Evolutionary conservation across 2,888 invertebrate genomes (phyloP), one percentile per base, ranked within the genome.

Genomic region (Allacma fusca): DNA sequence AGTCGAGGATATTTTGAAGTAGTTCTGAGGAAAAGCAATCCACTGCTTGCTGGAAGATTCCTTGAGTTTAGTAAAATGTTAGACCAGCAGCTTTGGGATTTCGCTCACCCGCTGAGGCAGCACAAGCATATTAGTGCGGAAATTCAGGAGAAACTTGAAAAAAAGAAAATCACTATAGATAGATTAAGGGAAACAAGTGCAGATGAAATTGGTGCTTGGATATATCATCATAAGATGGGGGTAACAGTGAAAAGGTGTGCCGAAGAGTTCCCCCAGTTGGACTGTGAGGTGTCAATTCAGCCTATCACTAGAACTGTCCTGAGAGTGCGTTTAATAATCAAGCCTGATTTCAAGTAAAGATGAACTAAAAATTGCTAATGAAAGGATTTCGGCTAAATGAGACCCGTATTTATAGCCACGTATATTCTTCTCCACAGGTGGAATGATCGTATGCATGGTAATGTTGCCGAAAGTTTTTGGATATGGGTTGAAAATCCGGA

Each of bases 401-500:
- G n/a, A n/a, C n/a, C n/a, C n/a, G n/a, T n/a, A n/a, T n/a, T n/a
- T n/a, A n/a, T n/a, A n/a, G n/a, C n/a, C 34, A 34, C 9, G 34
- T 9, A 16, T 12, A 50, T 19, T 50, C 16, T 50, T 50, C 16
- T 2, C 12, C 12, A 0, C 84, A 91, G 90, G 79, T 98, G 97
- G 97, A 95, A 94, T 85, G 95, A 96, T 86, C 91, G 90, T 83
- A 90, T 96, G 68, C 97, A 98, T 86, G 95, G 97, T 0, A 93
- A 92, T 86, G 91, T 91, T 0, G 91, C 93, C 0, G 96, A 98
- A 87, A 91, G 94, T 0, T 99, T 97, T 87, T 98, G 97, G 94
- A 91, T 99, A 79, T 98, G 98, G 96, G 94, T 99, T 40, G 98
- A 98, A 87, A 98, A 99, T 88, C 94, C 97, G 0, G 94, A 95